A percentile compares a stretch with the other conserved stretches of the same genome.
phyloP scores from a whole-genome alignment of 64 coral and sea anemone species.

The Trachythela sp. region DNA sequence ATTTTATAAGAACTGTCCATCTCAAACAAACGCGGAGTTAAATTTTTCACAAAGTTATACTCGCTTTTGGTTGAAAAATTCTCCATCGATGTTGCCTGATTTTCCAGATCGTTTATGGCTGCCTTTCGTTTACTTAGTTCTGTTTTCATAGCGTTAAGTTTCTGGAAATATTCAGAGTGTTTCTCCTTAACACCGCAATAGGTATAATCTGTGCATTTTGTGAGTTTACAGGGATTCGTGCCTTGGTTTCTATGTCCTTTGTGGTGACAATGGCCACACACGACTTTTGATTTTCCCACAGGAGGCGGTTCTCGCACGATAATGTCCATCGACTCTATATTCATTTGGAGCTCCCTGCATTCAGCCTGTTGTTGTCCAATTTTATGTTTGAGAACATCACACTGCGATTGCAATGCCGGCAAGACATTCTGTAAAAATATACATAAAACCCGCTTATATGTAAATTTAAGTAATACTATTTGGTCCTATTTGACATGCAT shows the following conservation, averaged over 20 bases:
- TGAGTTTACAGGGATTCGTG: neutral
- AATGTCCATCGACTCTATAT: neutral
- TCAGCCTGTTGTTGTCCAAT: neutral
- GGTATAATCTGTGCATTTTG: neutral
- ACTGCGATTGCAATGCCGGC: neutral
- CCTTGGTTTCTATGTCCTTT: neutral
- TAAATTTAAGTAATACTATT: neutral
- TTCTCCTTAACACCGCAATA: neutral
- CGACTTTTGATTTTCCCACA: neutral
- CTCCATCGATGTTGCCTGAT: neutral
- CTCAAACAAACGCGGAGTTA: neutral
- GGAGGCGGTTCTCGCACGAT: neutral
- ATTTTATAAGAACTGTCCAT: neutral
- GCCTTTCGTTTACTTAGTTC: neutral
- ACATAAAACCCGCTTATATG: neutral
- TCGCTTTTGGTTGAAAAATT: neutral
- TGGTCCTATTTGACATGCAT: no score
- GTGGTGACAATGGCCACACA: slow-evolving; percentile 3
- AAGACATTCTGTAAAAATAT: neutral
- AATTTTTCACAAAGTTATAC: neutral
- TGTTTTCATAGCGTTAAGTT: neutral
- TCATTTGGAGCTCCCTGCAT: neutral
- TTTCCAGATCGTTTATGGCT: neutral
- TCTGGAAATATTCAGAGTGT: neutral
- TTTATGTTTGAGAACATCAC: neutral